Conservation (phyloP, 2,888 invertebrate genomes). For the Torymus texanus region DNA sequence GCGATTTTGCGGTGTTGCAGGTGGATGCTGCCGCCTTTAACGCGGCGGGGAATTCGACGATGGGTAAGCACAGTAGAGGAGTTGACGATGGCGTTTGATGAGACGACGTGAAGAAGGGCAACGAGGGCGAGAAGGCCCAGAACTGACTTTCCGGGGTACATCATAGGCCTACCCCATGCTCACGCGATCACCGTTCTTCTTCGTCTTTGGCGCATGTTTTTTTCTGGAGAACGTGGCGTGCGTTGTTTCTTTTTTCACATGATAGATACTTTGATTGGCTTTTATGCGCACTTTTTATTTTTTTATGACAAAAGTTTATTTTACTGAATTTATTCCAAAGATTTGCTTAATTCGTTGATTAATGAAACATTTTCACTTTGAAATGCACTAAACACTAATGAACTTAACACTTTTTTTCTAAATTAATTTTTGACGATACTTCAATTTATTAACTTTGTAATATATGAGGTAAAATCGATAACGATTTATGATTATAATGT, state of each 20-base stretch:
- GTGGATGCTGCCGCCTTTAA: neutral
- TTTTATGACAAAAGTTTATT: too few relatives aligned
- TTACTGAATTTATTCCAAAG: too few relatives aligned
- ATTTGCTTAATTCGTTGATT: too few relatives aligned
- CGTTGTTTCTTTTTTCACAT: neutral
- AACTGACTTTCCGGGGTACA: constrained; percentile 68
- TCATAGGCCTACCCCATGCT: constrained; percentile 70
- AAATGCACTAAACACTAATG: too few relatives aligned
- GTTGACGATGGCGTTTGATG: neutral
- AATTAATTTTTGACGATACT: too few relatives aligned
- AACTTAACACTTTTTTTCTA: too few relatives aligned
- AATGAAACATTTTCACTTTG: too few relatives aligned
- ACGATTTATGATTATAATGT: too few relatives aligned
- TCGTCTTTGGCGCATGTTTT: constrained; percentile 47
- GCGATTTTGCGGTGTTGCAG: neutral
- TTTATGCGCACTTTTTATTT: too few relatives aligned
- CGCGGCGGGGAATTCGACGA: neutral
- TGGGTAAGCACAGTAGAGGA: neutral
- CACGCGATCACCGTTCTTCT: constrained; percentile 52
- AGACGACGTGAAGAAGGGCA: constrained; percentile 38
- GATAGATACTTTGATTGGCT: too few relatives aligned
- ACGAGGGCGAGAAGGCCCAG: constrained; percentile 67
- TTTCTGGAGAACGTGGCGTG: neutral
- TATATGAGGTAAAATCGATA: too few relatives aligned
- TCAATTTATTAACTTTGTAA: too few relatives aligned